phyloP scores from a whole-genome alignment of 2,888 invertebrate species.

The Leptopilina drosophilae region DNA sequence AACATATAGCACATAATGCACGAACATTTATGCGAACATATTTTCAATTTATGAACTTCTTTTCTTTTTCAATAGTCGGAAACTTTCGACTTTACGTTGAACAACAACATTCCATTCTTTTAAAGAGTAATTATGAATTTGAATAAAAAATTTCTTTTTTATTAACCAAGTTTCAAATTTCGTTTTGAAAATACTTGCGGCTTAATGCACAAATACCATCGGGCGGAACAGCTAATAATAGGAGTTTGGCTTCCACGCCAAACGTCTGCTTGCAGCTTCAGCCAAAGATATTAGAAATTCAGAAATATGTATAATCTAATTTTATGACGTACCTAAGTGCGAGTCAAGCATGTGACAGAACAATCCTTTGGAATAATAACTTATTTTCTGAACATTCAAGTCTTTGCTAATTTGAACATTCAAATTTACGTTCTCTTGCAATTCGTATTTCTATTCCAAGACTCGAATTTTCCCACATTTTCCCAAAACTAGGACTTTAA shows the following conservation, averaged over 20 bases:
- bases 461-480: no score
- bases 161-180: constrained; percentile 61
- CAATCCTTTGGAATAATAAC: constrained; percentile 32
- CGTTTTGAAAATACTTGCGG: constrained; percentile 65
- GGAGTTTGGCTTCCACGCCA: constrained; percentile 71
- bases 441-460: background rate
- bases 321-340: constrained; percentile 42
- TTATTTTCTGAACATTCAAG: background rate
- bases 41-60: background rate
- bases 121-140: background rate
- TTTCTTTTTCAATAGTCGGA: background rate
- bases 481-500: no score
- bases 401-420: background rate
- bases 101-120: background rate
- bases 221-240: constrained; percentile 73
- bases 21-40: constrained; percentile 21
- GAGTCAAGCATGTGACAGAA: constrained; percentile 15
- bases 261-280: constrained; percentile 54
- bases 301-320: constrained; percentile 54
- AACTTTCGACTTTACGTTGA: background rate
- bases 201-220: constrained; percentile 66
- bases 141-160: background rate
- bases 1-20: background rate
- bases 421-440: background rate
- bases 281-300: constrained; percentile 55